A percentile compares a stretch with the other conserved stretches of the same genome.
phyloP scores from a whole-genome alignment of 2,797 vertebrate species.

The Bovichtus diacanthus region DNA sequence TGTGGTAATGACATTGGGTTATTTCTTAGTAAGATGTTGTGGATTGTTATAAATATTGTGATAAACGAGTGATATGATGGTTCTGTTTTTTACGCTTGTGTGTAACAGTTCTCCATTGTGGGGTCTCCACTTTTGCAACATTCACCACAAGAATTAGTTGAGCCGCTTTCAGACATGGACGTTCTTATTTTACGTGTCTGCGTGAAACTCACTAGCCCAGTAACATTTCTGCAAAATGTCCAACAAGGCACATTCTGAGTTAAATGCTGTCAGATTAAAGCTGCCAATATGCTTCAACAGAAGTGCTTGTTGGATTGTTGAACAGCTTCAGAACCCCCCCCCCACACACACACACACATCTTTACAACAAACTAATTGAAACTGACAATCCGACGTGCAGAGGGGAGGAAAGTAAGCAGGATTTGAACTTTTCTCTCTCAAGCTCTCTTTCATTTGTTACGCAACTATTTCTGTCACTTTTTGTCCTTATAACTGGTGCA shows the following conservation, averaged over 20 bases:
- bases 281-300: neutral
- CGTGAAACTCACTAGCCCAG: neutral
- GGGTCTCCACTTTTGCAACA: slow-evolving; percentile 42
- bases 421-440: neutral
- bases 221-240: neutral
- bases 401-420: slow-evolving; percentile 9
- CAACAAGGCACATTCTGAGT: neutral
- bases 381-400: neutral
- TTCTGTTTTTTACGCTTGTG: slow-evolving; percentile 52
- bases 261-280: slow-evolving; percentile 3
- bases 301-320: neutral
- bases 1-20: slow-evolving; percentile 73
- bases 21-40: slow-evolving; percentile 43
- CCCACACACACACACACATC: neutral
- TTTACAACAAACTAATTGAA: neutral
- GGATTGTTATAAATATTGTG: slow-evolving; percentile 39
- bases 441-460: neutral
- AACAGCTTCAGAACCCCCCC: neutral
- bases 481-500: slow-evolving; percentile 1
- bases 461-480: slow-evolving; percentile 5
- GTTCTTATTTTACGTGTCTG: neutral
- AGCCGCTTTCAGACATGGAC: slow-evolving; percentile 46
- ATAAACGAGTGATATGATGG: slow-evolving; percentile 38
- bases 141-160: slow-evolving; percentile 25
- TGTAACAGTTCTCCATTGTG: slow-evolving; percentile 59